These are phyloP conservation scores for Lagria hirta DNA, from an alignment of 2,888 invertebrate species.

Conservation along the genomic window DNA sequence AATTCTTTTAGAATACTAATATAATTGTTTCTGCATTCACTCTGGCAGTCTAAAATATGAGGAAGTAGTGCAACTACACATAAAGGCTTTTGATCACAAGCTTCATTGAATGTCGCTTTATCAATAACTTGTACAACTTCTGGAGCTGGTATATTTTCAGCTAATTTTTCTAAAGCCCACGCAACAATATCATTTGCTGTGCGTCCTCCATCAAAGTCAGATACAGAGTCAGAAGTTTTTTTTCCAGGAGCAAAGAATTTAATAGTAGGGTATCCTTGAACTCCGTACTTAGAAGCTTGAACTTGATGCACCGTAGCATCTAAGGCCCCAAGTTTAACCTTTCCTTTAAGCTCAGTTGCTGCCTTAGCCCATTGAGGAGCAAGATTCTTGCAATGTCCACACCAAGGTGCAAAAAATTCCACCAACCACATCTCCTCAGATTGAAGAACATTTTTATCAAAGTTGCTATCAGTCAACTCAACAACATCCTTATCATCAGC, in stretches of 20 bases:
- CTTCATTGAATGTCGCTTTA: conserved; percentile 65
- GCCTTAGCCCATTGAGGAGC: conserved; percentile 97
- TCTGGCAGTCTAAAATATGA: conserved; percentile 94
- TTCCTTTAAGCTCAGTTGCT: conserved; percentile 92
- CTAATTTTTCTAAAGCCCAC: conserved; percentile 84
- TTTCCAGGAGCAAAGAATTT: conserved; percentile 83
- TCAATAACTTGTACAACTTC: conserved; percentile 67
- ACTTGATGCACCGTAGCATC: conserved; percentile 91
- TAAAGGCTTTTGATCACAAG: conserved; percentile 84
- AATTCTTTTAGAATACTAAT: conserved; percentile 69
- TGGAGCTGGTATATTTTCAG: conserved; percentile 87
- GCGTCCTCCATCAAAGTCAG: conserved; percentile 92
- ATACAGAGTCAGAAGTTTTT: conserved; percentile 67
- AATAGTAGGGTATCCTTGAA: conserved; percentile 95
- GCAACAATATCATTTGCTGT: conserved; percentile 85
- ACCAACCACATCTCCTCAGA: conserved; percentile 97
- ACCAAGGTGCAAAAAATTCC: conserved; percentile 97
- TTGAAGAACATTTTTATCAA: conserved; percentile 85
- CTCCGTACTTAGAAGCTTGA: conserved; percentile 80
- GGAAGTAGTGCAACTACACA: conserved; percentile 92
- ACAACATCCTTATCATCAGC: conserved; percentile 68
- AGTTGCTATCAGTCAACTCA: conserved; percentile 94
- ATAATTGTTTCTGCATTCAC: conserved; percentile 88
- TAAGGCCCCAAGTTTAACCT: conserved; percentile 92
- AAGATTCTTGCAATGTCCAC: conserved; percentile 94